Conservation (phyloP, 2,113 vertebrate species). For the Anseranas semipalmata region DNA sequence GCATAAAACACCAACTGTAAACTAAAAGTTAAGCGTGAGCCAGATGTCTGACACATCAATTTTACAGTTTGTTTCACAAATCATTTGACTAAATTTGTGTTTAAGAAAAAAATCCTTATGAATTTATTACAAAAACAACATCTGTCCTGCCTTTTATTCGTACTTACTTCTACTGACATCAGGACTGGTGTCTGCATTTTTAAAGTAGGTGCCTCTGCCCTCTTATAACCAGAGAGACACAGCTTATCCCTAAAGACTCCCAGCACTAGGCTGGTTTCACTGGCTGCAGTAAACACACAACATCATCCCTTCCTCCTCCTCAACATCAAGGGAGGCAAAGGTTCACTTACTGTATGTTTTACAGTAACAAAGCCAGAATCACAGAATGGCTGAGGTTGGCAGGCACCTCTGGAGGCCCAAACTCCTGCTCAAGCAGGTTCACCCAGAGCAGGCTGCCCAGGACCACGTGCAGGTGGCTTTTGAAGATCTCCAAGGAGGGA, state of each 20-base stretch:
- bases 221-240: not conserved
- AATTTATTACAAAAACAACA: conserved; percentile 15
- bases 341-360: not conserved
- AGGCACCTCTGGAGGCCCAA: not conserved
- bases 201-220: not conserved
- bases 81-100: not conserved
- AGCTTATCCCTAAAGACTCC: not conserved
- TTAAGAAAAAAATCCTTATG: not conserved
- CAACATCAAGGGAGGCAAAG: not conserved
- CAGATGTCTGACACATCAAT: conserved; percentile 37
- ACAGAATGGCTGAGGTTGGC: not conserved
- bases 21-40: conserved; percentile 17
- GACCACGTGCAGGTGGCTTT: not conserved
- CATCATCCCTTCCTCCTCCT: not conserved
- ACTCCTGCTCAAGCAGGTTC: not conserved
- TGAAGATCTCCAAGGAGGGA: not conserved
- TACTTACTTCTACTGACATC: not conserved
- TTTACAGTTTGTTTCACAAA: conserved; percentile 29
- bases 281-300: not conserved
- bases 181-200: not conserved
- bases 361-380: not conserved
- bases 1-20: conserved; percentile 35
- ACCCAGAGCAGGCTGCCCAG: not conserved
- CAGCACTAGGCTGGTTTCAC: not conserved
- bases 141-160: not conserved